Evolutionary conservation across 2,113 vertebrate species (phyloP), one percentile per base, ranked within the genome.

Genomic region (Anolis carolinensis): DNA sequence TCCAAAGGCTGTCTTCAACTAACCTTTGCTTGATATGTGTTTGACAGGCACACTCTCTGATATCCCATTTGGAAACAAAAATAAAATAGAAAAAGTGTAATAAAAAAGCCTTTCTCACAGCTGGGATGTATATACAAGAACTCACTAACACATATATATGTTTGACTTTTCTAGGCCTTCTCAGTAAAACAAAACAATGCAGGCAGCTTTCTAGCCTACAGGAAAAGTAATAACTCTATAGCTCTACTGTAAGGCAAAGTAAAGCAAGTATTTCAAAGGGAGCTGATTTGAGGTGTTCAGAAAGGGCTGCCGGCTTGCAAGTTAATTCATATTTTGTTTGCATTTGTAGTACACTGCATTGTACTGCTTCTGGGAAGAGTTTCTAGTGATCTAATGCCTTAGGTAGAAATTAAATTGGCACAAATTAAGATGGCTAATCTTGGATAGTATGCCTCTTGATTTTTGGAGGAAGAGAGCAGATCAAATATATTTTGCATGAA

Each of bases 31-130:
- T 88, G 83, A 89, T 87, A 89, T 70, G 59, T 75, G 82, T 85
- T 90, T 89, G 82, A 93, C 93, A 93, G 92, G 83, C 79, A 90
- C 85, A 50, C 90, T 92, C 89, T 91, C 86, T 73, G 77, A 83
- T 88, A n/a, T 87, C 68, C 83, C 70, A n/a, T 23, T 78, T 63
- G 77, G 55, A 4, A 34, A 25, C 10, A 78, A 78, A 59, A 78
- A 23, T 65, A 65, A 18, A 65, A 27, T 68, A 10, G n/a, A 8
- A n/a, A 27, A 68, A 9, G 27, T 27, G 18, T 59, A 20, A 59
- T 18, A 68, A 74, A 74, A 23, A 39, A 36, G 10, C 5, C 18
- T 74, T 85, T 72, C 89, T 92, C 85, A 75, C 87, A 89, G 68
- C 81, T 89, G 67, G 32, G 87, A 3, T 88, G 5, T 2, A 87